Percentiles rank a stretch among this genome's conserved stretches.
phyloP scores from a whole-genome alignment of 2,113 vertebrate species.

The Stigmatopora argus region DNA sequence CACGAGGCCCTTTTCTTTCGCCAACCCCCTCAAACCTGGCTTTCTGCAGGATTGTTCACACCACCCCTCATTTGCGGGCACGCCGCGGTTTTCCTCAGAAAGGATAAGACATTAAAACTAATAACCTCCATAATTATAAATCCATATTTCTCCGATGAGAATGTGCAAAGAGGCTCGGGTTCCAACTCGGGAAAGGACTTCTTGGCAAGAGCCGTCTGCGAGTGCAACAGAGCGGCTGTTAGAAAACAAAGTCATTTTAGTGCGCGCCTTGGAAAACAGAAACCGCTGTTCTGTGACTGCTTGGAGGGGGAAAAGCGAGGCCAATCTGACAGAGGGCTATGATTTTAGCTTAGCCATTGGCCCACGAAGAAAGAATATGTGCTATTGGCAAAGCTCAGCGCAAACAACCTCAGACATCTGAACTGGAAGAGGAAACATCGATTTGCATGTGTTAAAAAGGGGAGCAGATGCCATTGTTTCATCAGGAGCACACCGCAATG shows the following conservation, averaged over 20 bases:
- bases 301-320: constrained; percentile 31
- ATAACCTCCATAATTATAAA: constrained; percentile 67
- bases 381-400: constrained; percentile 60
- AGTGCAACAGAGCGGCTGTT: constrained; percentile 64
- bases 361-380: constrained; percentile 60
- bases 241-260: constrained; percentile 68
- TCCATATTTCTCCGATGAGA: constrained; percentile 69
- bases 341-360: constrained; percentile 66
- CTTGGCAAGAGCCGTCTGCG: constrained; percentile 57
- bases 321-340: constrained; percentile 54
- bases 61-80: constrained; percentile 45
- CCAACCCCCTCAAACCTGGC: constrained; percentile 12
- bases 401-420: constrained; percentile 65
- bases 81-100: constrained; percentile 59
- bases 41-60: constrained; percentile 47
- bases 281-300: constrained; percentile 53
- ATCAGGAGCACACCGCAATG: constrained; percentile 16
- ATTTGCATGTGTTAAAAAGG: constrained; percentile 55
- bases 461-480: constrained; percentile 53
- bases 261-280: constrained; percentile 63
- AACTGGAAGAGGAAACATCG: constrained; percentile 54
- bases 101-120: constrained; percentile 66
- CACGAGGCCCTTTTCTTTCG: constrained; percentile 30
- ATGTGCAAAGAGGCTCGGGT: constrained; percentile 65
- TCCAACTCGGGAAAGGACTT: constrained; percentile 55